Percentiles rank a stretch among this genome's conserved stretches.
Evolutionary conservation across 2,797 vertebrate species (phyloP).

Genomic region (Picus viridis): DNA sequence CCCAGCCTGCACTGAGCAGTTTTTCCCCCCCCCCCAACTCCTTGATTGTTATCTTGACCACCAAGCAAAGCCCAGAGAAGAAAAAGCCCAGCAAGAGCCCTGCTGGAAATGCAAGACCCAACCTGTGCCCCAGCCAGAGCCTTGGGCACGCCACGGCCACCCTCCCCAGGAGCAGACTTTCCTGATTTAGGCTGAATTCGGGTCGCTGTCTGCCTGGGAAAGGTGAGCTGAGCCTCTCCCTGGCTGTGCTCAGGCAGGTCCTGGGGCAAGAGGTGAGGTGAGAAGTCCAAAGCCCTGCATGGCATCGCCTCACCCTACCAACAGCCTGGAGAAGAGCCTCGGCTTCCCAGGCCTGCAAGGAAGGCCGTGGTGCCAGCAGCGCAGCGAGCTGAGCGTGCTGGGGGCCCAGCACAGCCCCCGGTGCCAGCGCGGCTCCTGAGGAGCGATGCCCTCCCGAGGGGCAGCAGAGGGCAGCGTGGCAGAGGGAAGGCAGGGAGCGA

Average conservation of each 20-base stretch:
- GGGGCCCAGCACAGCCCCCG: background rate
- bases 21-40: background rate
- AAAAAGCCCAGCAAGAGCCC: too few species aligned
- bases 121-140: background rate
- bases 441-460: background rate
- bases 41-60: background rate
- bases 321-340: background rate
- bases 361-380: background rate
- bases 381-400: background rate
- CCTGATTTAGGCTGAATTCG: background rate
- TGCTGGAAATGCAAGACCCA: background rate
- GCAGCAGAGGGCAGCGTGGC: rapidly evolving
- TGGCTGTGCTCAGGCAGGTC: background rate
- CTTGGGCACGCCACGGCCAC: rapidly evolving
- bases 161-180: background rate
- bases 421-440: background rate
- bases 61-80: background rate
- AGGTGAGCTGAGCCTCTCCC: background rate
- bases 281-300: background rate
- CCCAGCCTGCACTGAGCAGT: background rate
- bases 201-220: background rate
- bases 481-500: background rate
- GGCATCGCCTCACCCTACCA: background rate
- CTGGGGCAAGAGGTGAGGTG: rapidly evolving
- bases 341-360: background rate